Percentiles rank a stretch among this genome's conserved stretches.
Evolutionary conservation across 2,888 invertebrate genomes (phyloP).

Genomic region (Atethmia centrago): DNA sequence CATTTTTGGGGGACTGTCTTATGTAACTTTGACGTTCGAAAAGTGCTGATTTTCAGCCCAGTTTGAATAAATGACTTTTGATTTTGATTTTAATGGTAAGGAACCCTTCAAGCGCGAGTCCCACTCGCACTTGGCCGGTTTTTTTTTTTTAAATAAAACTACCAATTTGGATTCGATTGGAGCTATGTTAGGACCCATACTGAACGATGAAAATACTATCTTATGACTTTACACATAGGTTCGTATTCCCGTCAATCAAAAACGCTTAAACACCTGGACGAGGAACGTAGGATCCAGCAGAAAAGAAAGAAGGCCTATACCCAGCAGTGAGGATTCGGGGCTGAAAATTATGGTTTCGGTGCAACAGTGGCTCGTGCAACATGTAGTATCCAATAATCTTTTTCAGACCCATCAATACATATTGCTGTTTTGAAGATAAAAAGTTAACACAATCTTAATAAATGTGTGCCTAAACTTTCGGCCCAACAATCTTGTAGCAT

Average conservation of each 20-base stretch:
- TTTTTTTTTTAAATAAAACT: too few relatives aligned
- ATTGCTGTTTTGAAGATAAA: background rate
- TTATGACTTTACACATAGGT: background rate
- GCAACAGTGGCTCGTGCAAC: too few relatives aligned
- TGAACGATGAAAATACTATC: too few relatives aligned
- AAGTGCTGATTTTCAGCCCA: too few relatives aligned
- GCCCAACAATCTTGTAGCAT: conserved; percentile 21
- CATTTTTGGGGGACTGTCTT: too few relatives aligned
- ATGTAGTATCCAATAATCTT: too few relatives aligned
- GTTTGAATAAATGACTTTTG: too few relatives aligned
- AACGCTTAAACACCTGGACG: background rate
- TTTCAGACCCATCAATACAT: background rate
- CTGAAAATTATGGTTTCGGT: background rate
- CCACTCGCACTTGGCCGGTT: too few relatives aligned
- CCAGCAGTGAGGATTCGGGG: background rate
- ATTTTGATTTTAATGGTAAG: too few relatives aligned
- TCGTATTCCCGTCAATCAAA: background rate
- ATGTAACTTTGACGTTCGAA: too few relatives aligned
- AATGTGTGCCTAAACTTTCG: background rate
- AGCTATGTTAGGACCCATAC: background rate
- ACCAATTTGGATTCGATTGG: background rate
- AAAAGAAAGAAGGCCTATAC: background rate
- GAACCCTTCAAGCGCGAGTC: too few relatives aligned
- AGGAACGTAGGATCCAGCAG: background rate
- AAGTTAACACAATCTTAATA: conserved; percentile 4